phyloP scores from a whole-genome alignment of 2,888 invertebrate genomes.

The Dicyrtomina minuta region DNA sequence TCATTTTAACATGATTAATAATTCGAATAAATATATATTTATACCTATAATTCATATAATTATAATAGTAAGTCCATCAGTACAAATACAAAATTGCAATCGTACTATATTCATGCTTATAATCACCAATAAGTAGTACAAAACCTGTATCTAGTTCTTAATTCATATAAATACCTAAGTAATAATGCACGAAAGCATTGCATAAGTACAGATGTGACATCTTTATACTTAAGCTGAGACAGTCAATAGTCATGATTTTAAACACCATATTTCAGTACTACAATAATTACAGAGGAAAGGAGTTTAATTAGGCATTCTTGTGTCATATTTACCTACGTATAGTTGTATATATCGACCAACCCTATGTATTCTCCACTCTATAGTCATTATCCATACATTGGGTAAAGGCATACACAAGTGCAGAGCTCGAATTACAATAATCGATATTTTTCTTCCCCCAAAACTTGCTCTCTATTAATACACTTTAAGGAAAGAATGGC shows the following conservation, averaged over 20 bases:
- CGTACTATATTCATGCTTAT: too few species aligned
- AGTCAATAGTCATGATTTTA: slow-evolving; percentile 17
- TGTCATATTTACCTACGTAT: too few species aligned
- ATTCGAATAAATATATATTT: too few species aligned
- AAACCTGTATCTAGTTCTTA: too few species aligned
- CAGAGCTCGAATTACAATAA: slow-evolving; percentile 26
- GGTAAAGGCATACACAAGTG: slow-evolving; percentile 28
- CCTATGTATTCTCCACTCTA: too few species aligned
- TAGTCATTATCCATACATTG: background rate
- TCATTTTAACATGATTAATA: too few species aligned
- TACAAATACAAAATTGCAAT: slow-evolving; percentile 23
- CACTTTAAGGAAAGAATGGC: background rate
- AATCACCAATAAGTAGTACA: too few species aligned
- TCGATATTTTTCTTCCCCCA: background rate
- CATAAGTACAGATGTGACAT: background rate
- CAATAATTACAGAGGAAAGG: slow-evolving; percentile 1
- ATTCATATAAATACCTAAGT: too few species aligned
- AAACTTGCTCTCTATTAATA: background rate
- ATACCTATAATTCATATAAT: too few species aligned
- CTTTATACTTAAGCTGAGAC: too few species aligned
- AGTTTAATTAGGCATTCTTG: background rate
- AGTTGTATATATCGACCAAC: too few species aligned
- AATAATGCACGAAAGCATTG: slow-evolving; percentile 1
- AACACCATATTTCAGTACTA: slow-evolving; percentile 17
- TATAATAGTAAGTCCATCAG: slow-evolving; percentile 18